Base-by-base conservation (phyloP, 2,888 invertebrate genomes). In the Linnaemya vulpina region DNA sequence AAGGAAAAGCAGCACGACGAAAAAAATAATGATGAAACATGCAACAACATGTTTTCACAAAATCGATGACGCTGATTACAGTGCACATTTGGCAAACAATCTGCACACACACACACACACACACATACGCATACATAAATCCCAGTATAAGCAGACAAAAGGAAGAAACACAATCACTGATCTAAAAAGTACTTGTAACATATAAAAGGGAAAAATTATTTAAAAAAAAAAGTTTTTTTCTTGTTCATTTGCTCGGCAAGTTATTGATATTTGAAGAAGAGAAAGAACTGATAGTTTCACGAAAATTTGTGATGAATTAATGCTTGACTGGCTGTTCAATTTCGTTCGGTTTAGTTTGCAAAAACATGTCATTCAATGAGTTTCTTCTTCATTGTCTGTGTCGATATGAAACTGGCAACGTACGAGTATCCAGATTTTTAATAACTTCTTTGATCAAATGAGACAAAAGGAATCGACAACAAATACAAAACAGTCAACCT, bases 41-140 rank as follows among this genome's bases (percentile, higher is more conserved):
- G 9, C 55, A 43, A 60, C 22, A 70, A 60, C 58, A 67, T 40
- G 11, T 60, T 58, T 35, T 35, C 10, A 22, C 20, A 73, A 58
- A 82, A 78, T 65, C 78, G 71, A 85, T 82, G 78, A 75, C 30
- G 74, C 65, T 82, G 85, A 85, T 85, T 78, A 79, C 82, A 60
- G 35, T 30, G 65, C 75, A 78, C 53, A 78, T 75, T 82, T 71
- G 70, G 65, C 40, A 82, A 82, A 75, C 74, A 82, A 71, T 55
- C 63, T 8, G 10, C 4, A 53, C 20, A 43, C 30, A 80, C 22
- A 49, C 49, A n/a, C 49, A 49, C 17, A 17, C 49, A 49, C 49
- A 49, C 49, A 63, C 10, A 35, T 22, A 53, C 7, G 8, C 8
- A 78, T 3, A 13, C n/a, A 40, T 2, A 49, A 8, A 43, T 15